phyloP scores from a whole-genome alignment of 2,888 invertebrate genomes.

The Hirtodrosophila duncani region DNA sequence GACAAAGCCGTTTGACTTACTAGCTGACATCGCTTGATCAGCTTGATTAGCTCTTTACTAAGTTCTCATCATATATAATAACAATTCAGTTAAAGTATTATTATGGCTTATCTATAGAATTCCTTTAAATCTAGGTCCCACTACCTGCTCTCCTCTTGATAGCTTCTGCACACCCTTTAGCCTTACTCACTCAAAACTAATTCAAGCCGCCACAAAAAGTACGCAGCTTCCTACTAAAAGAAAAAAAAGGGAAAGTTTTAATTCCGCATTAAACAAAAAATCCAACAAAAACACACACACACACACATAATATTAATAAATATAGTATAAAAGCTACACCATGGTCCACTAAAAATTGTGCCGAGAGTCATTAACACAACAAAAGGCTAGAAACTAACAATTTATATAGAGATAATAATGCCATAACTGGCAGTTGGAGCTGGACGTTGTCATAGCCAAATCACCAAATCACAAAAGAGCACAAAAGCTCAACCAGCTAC shows the following conservation, averaged over 20 bases:
- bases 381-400: conserved; percentile 39
- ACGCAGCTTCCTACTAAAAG: conserved; percentile 58
- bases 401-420: conserved; percentile 28
- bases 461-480: conserved; percentile 3
- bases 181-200: conserved; percentile 13
- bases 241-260: conserved; percentile 76
- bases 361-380: conserved; percentile 59
- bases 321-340: conserved; percentile 40
- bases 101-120: too few species aligned
- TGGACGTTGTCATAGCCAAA: conserved; percentile 7
- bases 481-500: too few species aligned
- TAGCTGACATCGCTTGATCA: too few species aligned
- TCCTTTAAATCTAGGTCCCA: background rate
- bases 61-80: too few species aligned
- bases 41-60: too few species aligned
- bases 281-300: background rate
- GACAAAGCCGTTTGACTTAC: too few species aligned
- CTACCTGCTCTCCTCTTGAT: background rate
- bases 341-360: conserved; percentile 73
- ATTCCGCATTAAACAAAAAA: conserved; percentile 65
- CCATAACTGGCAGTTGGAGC: conserved; percentile 25
- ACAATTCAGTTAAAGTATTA: too few species aligned
- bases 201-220: conserved; percentile 20
- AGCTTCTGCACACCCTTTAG: conserved; percentile 3
- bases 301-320: too few species aligned